Conservation (phyloP, 2,113 vertebrate genomes). For the Nothocercus nigrocapillus region DNA sequence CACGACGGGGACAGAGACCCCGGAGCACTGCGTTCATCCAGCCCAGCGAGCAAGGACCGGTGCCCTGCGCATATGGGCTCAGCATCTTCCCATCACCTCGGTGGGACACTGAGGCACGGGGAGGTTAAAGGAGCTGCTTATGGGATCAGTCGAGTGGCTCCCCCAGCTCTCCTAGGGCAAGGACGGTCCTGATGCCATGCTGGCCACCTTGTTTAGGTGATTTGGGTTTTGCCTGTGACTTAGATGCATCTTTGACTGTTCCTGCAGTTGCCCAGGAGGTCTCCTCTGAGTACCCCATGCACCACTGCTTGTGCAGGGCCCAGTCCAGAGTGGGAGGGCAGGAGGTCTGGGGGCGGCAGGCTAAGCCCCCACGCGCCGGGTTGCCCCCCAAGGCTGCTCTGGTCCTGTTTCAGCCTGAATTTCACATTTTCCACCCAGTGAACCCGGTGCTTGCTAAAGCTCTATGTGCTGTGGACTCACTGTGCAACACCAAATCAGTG, state of each 20-base stretch:
- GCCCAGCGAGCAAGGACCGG: not conserved
- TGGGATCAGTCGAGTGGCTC: accelerated
- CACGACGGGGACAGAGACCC: not conserved
- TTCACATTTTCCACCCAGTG: not conserved
- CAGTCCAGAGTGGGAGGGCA: accelerated
- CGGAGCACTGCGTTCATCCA: not conserved
- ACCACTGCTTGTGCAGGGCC: not conserved
- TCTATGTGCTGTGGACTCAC: not conserved
- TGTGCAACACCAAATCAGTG: not conserved
- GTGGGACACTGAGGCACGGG: not conserved
- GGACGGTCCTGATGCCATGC: not conserved
- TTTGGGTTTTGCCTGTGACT: too few relatives aligned
- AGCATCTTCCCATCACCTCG: not conserved
- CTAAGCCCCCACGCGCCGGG: not conserved
- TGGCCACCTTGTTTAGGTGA: accelerated
- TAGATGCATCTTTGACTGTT: not conserved
- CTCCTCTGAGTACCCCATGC: not conserved
- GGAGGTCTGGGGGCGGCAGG: not conserved
- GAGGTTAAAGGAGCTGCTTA: not conserved
- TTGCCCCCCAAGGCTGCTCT: not conserved
- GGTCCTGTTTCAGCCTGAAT: not conserved
- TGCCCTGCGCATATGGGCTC: too few relatives aligned
- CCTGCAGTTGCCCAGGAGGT: not conserved
- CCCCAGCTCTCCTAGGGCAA: not conserved
- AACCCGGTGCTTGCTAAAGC: not conserved